These are phyloP conservation scores for Seriola rivoliana DNA, from an alignment of 2,113 vertebrate genomes.

Conservation along the genomic window DNA sequence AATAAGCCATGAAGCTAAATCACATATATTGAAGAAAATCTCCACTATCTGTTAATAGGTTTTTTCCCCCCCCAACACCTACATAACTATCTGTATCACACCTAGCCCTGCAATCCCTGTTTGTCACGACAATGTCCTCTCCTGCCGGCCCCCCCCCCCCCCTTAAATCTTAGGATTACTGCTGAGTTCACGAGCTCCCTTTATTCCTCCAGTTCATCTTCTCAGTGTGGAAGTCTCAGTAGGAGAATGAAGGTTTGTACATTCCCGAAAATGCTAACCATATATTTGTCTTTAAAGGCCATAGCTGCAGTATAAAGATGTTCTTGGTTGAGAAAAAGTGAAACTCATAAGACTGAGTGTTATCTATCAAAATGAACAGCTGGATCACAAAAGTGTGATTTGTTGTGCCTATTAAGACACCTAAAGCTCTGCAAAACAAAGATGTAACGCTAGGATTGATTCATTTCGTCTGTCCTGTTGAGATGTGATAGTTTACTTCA, in stretches of 20 bases:
- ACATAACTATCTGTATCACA: not conserved
- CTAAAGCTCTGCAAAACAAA: slow-evolving; percentile 28
- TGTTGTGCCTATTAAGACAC: not conserved
- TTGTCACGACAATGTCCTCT: slow-evolving; percentile 11
- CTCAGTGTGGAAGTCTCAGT: slow-evolving; percentile 37
- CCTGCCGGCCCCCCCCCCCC: not conserved
- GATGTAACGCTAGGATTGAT: slow-evolving; percentile 22
- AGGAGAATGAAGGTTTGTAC: slow-evolving; percentile 1
- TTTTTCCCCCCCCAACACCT: too few species aligned
- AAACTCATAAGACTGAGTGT: not conserved
- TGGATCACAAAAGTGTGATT: slow-evolving; percentile 1
- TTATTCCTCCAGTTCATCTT: slow-evolving; percentile 56
- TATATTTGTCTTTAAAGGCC: slow-evolving; percentile 8
- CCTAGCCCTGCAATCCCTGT: not conserved
- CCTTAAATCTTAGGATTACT: slow-evolving; percentile 29
- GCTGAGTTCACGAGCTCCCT: slow-evolving; percentile 30
- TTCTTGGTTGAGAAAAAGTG: not conserved
- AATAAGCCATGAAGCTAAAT: not conserved
- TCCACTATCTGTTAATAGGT: not conserved
- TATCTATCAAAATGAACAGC: slow-evolving; percentile 12
- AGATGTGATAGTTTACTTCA: slow-evolving; percentile 28
- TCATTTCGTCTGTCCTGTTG: slow-evolving; percentile 34
- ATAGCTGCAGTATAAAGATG: not conserved
- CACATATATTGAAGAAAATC: not conserved
- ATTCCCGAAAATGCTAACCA: slow-evolving; percentile 12